Base-by-base conservation (phyloP, 1,140 invertebrate species). In the Mesaphorura yosii region DNA sequence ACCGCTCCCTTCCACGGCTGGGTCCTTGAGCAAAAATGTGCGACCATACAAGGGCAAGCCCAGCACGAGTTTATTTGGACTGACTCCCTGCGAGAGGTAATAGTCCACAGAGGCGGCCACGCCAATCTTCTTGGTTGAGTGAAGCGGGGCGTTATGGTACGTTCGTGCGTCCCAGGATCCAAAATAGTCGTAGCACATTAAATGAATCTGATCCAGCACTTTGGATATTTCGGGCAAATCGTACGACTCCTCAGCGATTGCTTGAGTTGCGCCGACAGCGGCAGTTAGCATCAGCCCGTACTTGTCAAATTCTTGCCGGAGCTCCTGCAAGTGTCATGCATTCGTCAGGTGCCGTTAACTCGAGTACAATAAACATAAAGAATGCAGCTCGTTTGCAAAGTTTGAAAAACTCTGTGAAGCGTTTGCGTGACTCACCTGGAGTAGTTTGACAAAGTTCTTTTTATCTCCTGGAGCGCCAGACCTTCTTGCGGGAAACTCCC, bases 141-240 rank as follows among this genome's bases (percentile, higher is more conserved):
- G 48, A 1, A 62, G 29, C 22, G 59, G 59, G 0, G 85, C 78
- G 65, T 88, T 88, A 20, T 82, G 78, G 1, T 83, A 81, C 1
- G 86, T 80, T 42, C 72, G 73, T 0, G 70, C 72, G 62, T 90
- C 83, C 86, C 86, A 91, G 2, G 79, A 75, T 3, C 87, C 86
- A 63, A 90, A 86, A 69, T 88, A 91, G 70, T 93, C 88, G 65
- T 91, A 92, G 51, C 81, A 81, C 87, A 91, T 90, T 56, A 92
- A 75, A 62, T 90, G 86, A 22, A 94, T 77, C 38, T 81, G 83
- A 69, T 92, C 86, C n/a, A 91, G 67, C 64, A 83, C 78, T 10
- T 78, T 68, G 1, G 82, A 79, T 28, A 92, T 71, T 59, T 76
- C 73, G 6, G 75, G 69, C 17, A 92, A 73, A 66, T 90, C 80